These are phyloP conservation scores for Holcopasites calliopsidis DNA, from an alignment of 1,140 invertebrate species.

Conservation along the genomic window DNA sequence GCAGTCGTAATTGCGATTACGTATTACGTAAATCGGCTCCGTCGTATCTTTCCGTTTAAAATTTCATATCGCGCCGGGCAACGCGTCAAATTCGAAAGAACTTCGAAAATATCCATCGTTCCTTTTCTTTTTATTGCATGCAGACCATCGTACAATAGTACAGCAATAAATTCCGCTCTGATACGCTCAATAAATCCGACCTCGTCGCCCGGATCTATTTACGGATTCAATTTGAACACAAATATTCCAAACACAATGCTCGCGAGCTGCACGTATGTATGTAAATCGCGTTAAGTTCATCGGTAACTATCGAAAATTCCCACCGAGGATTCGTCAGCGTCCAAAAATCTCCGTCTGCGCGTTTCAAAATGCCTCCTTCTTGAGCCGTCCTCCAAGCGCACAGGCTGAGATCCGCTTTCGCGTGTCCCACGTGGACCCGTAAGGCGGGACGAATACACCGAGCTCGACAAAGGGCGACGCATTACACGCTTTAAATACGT, in stretches of 20 bases:
- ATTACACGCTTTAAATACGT: too few relatives aligned
- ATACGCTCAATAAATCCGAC: not conserved
- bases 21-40: not conserved
- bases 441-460: not conserved
- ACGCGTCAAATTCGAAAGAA: not conserved
- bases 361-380: not conserved
- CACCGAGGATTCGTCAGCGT: not conserved
- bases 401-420: conserved; percentile 18
- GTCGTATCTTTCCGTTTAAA: not conserved
- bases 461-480: not conserved
- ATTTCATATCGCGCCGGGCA: not conserved
- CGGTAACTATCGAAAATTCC: conserved; percentile 1
- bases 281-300: not conserved
- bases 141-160: not conserved
- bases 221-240: not conserved
- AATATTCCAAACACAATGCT: not conserved
- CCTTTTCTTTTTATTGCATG: not conserved
- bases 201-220: not conserved
- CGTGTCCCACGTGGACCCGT: not conserved
- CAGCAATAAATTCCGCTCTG: not conserved
- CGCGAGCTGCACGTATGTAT: not conserved
- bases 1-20: not conserved
- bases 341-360: not conserved
- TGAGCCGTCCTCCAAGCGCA: not conserved
- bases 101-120: not conserved